A percentile compares a stretch with the other conserved stretches of the same genome.
Conservation (phyloP, 2,113 vertebrate species). For the Passerina amoena region DNA sequence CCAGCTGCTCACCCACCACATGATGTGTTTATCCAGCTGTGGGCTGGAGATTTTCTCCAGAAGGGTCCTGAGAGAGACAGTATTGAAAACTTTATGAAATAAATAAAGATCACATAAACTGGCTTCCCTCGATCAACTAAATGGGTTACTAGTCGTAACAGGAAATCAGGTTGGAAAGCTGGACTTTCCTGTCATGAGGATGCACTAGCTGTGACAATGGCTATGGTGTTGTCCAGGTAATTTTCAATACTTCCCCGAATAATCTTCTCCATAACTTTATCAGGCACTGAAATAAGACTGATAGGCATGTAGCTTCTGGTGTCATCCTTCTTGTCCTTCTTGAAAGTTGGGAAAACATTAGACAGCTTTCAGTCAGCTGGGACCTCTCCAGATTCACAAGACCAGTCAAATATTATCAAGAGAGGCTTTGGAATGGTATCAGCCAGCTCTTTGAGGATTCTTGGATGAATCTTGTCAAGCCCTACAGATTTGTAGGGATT, state of each 20-base stretch:
- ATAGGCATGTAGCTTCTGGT: neutral
- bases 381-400: neutral
- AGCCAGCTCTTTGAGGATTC: neutral
- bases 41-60: neutral
- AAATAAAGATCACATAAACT: neutral
- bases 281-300: neutral
- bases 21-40: neutral
- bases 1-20: neutral
- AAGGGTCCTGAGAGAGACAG: neutral
- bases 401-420: neutral
- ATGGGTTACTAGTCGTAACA: rapidly evolving
- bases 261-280: neutral
- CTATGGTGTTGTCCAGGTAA: neutral
- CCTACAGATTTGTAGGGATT: neutral
- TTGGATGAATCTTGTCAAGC: neutral
- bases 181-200: neutral
- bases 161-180: neutral
- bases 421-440: neutral
- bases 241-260: neutral
- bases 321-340: neutral
- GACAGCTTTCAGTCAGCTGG: neutral
- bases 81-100: neutral
- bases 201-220: neutral
- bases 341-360: neutral
- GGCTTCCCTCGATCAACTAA: neutral